A percentile compares a stretch with the other conserved stretches of the same genome.
Conservation (phyloP, 2,888 invertebrate species). For the Thymelicus lineola region DNA sequence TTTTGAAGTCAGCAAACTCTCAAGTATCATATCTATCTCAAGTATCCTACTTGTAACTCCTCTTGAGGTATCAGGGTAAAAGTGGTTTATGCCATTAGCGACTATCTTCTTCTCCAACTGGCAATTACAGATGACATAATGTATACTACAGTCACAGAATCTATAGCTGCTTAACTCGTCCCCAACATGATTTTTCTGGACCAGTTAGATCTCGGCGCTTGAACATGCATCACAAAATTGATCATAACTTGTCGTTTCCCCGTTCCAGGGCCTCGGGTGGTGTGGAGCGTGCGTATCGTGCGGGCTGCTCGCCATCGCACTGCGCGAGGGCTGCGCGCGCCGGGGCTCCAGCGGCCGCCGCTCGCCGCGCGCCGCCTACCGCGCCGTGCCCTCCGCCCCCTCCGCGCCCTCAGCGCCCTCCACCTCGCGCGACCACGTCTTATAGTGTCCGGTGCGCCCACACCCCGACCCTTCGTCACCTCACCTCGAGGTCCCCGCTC, state of each 20-base stretch:
- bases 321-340: conserved; percentile 43
- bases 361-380: conserved; percentile 50
- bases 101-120: background rate
- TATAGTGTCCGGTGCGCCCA: conserved; percentile 66
- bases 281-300: conserved; percentile 50
- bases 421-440: conserved; percentile 60
- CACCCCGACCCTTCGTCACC: conserved; percentile 40
- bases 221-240: too few species aligned
- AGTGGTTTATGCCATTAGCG: too few species aligned
- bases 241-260: background rate
- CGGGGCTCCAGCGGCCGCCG: conserved; percentile 41
- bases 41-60: too few species aligned
- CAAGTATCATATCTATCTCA: too few species aligned
- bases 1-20: too few species aligned
- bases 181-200: too few species aligned
- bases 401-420: conserved; percentile 46
- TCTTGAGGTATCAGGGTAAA: too few species aligned
- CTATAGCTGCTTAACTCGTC: too few species aligned
- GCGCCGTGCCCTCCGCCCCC: conserved; percentile 53
- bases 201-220: too few species aligned
- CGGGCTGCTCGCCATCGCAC: conserved; percentile 43
- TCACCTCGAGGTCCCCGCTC: too few species aligned
- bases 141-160: too few species aligned
- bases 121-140: too few species aligned
- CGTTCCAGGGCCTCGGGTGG: conserved; percentile 54